Percentiles rank a stretch among this genome's conserved stretches.
phyloP scores from a whole-genome alignment of 2,113 vertebrate species.

The Otus sunia region DNA sequence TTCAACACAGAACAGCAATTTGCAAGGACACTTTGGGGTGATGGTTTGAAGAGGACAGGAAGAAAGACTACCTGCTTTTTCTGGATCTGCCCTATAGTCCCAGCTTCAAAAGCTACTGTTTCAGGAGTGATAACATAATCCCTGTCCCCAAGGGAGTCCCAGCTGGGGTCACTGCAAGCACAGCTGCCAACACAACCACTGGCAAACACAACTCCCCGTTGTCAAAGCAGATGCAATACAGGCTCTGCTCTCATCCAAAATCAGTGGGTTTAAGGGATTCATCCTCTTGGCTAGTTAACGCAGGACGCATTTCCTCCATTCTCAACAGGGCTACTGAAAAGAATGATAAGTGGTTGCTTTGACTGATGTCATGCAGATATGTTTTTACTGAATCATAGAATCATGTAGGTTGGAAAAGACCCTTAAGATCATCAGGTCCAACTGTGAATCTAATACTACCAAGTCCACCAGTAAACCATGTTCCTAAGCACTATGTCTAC shows the following conservation, averaged over 20 bases:
- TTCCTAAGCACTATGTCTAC: background rate
- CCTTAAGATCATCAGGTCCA: background rate
- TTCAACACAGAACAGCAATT: background rate
- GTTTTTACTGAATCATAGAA: background rate
- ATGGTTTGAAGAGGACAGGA: background rate
- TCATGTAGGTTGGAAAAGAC: background rate
- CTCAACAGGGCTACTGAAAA: background rate
- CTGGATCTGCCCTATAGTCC: background rate
- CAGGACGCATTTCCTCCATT: background rate
- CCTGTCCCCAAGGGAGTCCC: fast-evolving
- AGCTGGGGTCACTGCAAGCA: background rate
- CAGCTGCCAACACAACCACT: background rate
- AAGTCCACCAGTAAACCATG: background rate
- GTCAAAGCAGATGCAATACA: background rate
- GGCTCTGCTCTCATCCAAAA: background rate
- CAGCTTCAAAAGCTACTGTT: background rate
- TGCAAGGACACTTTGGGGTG: background rate
- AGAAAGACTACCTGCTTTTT: background rate
- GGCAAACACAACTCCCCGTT: background rate
- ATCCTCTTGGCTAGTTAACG: background rate
- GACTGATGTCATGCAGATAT: background rate
- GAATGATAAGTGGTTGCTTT: background rate
- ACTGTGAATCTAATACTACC: background rate
- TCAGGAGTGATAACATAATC: background rate
- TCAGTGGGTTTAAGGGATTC: background rate